A percentile compares a stretch with the other conserved stretches of the same genome.
These are phyloP conservation scores for Trachurus trachurus DNA, from an alignment of 2,797 vertebrate species.

Conservation along the genomic window DNA sequence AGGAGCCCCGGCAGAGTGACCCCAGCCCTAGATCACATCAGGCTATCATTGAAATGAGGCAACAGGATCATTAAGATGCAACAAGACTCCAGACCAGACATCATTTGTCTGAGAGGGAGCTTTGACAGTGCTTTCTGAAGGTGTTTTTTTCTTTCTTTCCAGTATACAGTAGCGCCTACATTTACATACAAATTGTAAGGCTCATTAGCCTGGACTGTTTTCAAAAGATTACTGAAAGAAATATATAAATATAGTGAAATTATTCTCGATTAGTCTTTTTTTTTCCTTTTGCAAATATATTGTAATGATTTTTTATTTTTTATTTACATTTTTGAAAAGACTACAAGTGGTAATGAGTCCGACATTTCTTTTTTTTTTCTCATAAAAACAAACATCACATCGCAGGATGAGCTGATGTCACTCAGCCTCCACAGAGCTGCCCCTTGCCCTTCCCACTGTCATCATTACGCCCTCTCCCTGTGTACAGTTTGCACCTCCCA, in stretches of 20 bases:
- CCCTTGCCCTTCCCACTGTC: constrained; percentile 42
- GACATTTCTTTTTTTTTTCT: constrained; percentile 24
- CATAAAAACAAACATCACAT: constrained; percentile 64
- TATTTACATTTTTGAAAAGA: background rate
- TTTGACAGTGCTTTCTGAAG: constrained; percentile 49
- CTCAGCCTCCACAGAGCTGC: constrained; percentile 39
- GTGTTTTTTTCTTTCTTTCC: constrained; percentile 14
- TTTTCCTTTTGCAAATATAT: background rate
- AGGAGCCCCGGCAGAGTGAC: constrained; percentile 92
- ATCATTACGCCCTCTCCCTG: constrained; percentile 42
- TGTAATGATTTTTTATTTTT: background rate
- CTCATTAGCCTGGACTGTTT: constrained; percentile 36
- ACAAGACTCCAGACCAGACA: constrained; percentile 89
- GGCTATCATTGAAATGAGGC: constrained; percentile 87
- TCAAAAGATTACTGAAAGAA: constrained; percentile 7
- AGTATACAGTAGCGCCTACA: constrained; percentile 6
- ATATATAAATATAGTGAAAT: background rate
- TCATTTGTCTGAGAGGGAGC: constrained; percentile 88
- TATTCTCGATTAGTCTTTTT: background rate
- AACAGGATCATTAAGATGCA: constrained; percentile 91
- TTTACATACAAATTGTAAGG: constrained; percentile 65
- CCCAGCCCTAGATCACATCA: constrained; percentile 90
- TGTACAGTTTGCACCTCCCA: constrained; percentile 75
- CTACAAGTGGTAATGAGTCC: no score
- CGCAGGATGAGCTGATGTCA: constrained; percentile 56